Evolutionary conservation across 2,888 invertebrate genomes (phyloP), one percentile per base, ranked within the genome.

Genomic region (Stomorhina lunata): DNA sequence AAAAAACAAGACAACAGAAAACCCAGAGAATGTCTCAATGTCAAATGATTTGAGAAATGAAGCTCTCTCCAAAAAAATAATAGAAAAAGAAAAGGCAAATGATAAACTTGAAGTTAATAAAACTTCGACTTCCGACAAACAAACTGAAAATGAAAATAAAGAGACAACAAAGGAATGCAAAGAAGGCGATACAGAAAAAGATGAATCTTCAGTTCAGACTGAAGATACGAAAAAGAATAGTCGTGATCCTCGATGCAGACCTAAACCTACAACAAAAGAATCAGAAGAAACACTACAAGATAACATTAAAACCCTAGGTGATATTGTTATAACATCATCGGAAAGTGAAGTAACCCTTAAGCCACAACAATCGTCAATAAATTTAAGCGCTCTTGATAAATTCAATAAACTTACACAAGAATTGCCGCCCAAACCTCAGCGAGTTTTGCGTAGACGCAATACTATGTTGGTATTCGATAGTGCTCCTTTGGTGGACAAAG

Each of bases 401-500:
- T 75, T 63, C 9, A 77, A 85, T 65, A 12, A 66, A 79, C 17
- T 7, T 27, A 53, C 66, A 0, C 59, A 72, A 73, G 78, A 69
- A 34, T 7, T 61, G n/a, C 10, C 27, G 2, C n/a, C 29, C 20
- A 77, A 80, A 61, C 85, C 85, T 5, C 75, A 81, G 29, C 75
- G 82, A 0, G 83, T 84, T 37, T 32, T 85, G n/a, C 68, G 57
- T 6, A 81, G 85, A 40, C 87, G 89, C 25, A 86, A 84, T 34
- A 86, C 87, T 0, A 87, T 89, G 88, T 84, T 87, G 20, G 85
- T 86, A 2, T 71, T 66, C n/a, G 84, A 83, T 29, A 89, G 88
- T 66, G 68, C 73, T 22, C 85, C 88, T 1, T 50, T 88, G 29
- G 80, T 89, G 0, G 87, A 89, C 50, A 87, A 85, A 45, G 45